Percentiles rank a stretch among this genome's conserved stretches.
Conservation (phyloP, 2,113 vertebrate species). For the Mungos mungo region DNA sequence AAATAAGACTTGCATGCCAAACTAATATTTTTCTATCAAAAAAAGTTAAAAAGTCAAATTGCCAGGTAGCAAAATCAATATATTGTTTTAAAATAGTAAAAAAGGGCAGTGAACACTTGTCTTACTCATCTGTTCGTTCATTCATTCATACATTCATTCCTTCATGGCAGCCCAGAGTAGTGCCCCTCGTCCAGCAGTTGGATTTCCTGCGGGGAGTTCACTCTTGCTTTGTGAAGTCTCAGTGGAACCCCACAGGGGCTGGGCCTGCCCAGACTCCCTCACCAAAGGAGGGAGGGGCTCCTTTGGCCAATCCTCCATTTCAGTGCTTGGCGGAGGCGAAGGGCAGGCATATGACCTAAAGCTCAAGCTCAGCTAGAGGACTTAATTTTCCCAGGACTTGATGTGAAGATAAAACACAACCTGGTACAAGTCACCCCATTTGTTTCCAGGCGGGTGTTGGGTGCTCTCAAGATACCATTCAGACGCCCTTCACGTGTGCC, state of each 20-base stretch:
- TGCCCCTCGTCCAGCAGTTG: neutral
- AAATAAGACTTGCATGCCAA: neutral
- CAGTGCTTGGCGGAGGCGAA: neutral
- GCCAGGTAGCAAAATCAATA: neutral
- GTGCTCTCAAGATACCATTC: neutral
- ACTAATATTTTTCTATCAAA: neutral
- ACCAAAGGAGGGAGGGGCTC: neutral
- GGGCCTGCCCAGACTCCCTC: neutral
- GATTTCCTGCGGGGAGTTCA: neutral
- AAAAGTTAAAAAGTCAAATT: neutral
- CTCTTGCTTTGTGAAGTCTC: neutral
- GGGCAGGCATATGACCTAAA: neutral
- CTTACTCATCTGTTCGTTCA: neutral
- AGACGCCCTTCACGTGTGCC: too few relatives aligned
- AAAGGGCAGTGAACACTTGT: neutral
- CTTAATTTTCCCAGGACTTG: neutral
- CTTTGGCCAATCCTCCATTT: too few relatives aligned
- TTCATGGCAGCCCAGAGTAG: neutral
- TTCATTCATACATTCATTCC: neutral
- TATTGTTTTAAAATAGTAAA: neutral
- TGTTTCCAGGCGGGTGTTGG: too few relatives aligned
- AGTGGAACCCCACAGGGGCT: neutral
- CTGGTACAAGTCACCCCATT: neutral
- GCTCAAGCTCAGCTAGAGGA: neutral
- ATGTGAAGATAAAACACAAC: neutral